Evolutionary conservation across 2,113 vertebrate genomes (phyloP).

Genomic region (Anguilla rostrata): DNA sequence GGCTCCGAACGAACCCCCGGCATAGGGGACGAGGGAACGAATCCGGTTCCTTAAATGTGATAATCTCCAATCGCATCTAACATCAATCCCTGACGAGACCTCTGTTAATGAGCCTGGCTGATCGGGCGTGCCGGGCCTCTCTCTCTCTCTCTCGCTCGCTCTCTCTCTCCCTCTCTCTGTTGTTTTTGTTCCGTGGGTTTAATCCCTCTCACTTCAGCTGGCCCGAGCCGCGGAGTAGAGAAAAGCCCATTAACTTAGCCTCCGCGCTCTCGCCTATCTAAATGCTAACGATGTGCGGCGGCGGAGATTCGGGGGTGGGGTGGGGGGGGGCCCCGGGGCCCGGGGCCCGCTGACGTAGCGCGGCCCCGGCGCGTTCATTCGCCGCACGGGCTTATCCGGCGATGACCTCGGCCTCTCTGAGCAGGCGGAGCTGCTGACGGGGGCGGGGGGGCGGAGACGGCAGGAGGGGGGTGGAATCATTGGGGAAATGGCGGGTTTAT

Average conservation of each 20-base stretch:
- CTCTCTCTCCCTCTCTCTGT: conserved; percentile 70
- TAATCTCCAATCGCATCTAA: conserved; percentile 98
- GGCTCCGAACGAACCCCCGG: conserved; percentile 72
- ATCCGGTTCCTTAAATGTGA: conserved; percentile 90
- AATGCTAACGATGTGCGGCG: conserved; percentile 98
- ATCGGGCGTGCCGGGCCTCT: conserved; percentile 71
- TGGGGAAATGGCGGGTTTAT: conserved; percentile 19
- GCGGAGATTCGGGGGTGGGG: conserved; percentile 53
- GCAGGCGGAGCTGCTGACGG: conserved; percentile 29
- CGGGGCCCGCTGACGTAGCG: conserved; percentile 32
- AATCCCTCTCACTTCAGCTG: conserved; percentile 81
- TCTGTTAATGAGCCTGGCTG: conserved; percentile 90
- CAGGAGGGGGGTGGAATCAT: not conserved
- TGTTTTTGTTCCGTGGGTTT: conserved; percentile 78
- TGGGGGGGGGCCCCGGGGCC: conserved; percentile 48
- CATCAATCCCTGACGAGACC: conserved; percentile 87
- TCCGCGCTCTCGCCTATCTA: conserved; percentile 90
- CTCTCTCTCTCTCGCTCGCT: conserved; percentile 40
- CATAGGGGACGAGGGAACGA: not conserved
- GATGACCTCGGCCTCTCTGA: conserved; percentile 57
- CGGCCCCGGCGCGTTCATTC: conserved; percentile 67
- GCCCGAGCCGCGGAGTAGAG: conserved; percentile 77
- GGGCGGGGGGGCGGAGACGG: not conserved
- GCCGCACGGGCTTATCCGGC: conserved; percentile 66
- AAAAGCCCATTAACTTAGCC: conserved; percentile 85